Conservation (phyloP, 2,797 vertebrate genomes). For the Protonibea diacanthus region DNA sequence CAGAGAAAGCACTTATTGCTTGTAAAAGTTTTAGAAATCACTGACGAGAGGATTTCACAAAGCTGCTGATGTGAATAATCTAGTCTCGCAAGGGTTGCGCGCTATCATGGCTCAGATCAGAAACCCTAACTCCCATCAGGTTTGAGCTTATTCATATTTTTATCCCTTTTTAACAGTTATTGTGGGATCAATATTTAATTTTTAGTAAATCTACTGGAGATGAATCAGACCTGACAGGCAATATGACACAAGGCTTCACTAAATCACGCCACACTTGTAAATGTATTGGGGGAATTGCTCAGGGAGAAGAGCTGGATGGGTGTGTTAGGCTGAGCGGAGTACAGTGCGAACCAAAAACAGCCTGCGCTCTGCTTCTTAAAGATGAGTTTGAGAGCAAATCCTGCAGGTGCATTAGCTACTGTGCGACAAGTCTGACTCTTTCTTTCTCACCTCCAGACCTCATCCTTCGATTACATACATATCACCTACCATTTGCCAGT, state of each 20-base stretch:
- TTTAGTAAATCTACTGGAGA: conserved; percentile 68
- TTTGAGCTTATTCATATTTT: conserved; percentile 50
- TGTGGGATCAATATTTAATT: conserved; percentile 82
- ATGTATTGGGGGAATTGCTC: conserved; percentile 51
- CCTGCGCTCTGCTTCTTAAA: conserved; percentile 6
- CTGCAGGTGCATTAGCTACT: conserved; percentile 22
- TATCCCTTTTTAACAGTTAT: conserved; percentile 54
- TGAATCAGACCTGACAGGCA: conserved; percentile 73
- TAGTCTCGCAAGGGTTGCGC: conserved; percentile 11
- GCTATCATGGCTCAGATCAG: conserved; percentile 23
- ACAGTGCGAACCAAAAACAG: conserved; percentile 7
- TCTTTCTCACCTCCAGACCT: conserved; percentile 11
- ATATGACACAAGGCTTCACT: conserved; percentile 50
- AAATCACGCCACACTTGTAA: conserved; percentile 62
- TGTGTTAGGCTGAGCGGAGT: conserved; percentile 26
- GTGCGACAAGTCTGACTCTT: conserved; percentile 5
- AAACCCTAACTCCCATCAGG: conserved; percentile 43
- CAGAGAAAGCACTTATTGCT: not conserved
- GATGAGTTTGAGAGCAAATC: conserved; percentile 28
- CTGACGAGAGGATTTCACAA: conserved; percentile 29
- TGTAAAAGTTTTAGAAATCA: conserved; percentile 33
- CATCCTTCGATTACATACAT: conserved; percentile 15
- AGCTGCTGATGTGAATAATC: conserved; percentile 29
- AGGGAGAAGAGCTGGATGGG: conserved; percentile 30
- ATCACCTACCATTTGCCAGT: conserved; percentile 1